phyloP scores from a whole-genome alignment of 2,113 vertebrate genomes.

The Phyllostomus hastatus region DNA sequence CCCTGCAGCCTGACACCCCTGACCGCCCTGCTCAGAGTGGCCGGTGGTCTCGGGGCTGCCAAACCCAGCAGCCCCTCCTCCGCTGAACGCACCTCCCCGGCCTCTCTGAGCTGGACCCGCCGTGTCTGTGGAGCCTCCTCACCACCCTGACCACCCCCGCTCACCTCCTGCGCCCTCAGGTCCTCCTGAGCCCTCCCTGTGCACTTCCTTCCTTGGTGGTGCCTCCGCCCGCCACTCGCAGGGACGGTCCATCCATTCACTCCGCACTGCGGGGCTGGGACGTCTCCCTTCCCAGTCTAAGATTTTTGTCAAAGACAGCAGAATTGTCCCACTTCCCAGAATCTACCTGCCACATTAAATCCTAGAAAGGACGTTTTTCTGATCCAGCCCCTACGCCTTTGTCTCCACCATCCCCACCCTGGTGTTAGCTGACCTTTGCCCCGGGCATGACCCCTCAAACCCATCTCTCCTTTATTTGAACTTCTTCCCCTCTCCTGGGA shows the following conservation, averaged over 20 bases:
- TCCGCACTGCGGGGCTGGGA: background rate
- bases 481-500: background rate
- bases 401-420: background rate
- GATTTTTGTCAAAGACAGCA: background rate
- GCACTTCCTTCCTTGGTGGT: accelerated
- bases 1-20: background rate
- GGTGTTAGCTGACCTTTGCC: background rate
- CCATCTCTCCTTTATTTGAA: background rate
- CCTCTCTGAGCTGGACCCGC: no score
- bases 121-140: no score
- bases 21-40: background rate
- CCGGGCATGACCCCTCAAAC: background rate
- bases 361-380: background rate
- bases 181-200: background rate
- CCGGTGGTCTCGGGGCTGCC: accelerated
- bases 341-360: no score
- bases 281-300: background rate
- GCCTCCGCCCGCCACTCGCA: background rate
- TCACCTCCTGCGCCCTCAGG: background rate
- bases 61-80: background rate
- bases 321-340: background rate
- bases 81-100: background rate
- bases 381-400: background rate
- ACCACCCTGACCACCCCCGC: background rate
- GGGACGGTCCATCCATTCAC: accelerated